Conservation (phyloP, 2,888 invertebrate species). For the Noctua fimbriata region DNA sequence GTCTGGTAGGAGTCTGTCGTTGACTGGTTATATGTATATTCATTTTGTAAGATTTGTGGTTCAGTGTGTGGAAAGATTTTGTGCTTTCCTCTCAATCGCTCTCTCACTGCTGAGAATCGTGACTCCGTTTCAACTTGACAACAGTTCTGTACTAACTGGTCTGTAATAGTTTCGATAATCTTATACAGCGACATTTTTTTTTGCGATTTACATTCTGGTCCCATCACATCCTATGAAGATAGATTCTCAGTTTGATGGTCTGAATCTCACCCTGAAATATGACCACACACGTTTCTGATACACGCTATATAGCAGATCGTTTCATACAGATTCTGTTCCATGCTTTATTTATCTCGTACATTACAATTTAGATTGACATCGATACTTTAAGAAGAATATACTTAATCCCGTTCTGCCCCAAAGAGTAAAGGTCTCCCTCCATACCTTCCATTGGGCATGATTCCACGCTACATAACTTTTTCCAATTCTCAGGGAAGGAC, state of each 20-base stretch:
- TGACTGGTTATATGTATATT: not conserved
- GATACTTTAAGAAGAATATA: not conserved
- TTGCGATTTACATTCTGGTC: not conserved
- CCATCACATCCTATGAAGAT: not conserved
- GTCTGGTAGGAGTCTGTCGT: conserved; percentile 31
- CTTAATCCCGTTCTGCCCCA: not conserved
- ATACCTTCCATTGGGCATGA: not conserved
- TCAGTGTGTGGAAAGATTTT: not conserved
- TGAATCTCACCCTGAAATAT: not conserved
- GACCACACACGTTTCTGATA: not conserved
- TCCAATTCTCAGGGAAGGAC: not conserved
- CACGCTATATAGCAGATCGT: not conserved
- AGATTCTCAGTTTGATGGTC: not conserved
- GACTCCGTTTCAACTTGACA: not conserved
- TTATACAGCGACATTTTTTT: not conserved
- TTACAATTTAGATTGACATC: not conserved
- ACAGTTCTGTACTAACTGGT: not conserved
- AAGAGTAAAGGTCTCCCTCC: not conserved
- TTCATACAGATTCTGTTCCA: not conserved
- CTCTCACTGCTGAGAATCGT: not conserved
- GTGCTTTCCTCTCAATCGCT: not conserved
- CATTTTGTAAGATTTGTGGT: not conserved
- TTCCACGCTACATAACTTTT: not conserved
- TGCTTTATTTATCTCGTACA: not conserved
- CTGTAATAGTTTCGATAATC: not conserved